Evolutionary conservation across 2,113 vertebrate genomes (phyloP), one percentile per base, ranked within the genome.

Genomic region (Phylloscopus whistleri): DNA sequence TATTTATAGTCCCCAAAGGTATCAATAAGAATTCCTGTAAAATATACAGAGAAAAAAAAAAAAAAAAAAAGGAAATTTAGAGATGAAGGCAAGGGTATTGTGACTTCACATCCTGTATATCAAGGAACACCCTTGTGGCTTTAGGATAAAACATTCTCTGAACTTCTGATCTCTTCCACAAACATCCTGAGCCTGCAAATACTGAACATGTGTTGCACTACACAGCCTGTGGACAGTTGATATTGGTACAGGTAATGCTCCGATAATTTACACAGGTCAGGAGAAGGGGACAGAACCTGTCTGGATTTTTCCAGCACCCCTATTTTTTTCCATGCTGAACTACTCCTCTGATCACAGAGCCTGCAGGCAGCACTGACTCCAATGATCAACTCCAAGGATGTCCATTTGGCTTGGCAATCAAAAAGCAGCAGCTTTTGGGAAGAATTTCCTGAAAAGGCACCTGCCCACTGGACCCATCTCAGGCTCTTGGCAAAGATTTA

Each of bases 1-100:
- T 98, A 98, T 74, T 96, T 98, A 92, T 98, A 98, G 94, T 98
- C 97, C 2, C 91, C 97, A 46, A 96, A 98, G 76, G 96, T 60
- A 96, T 98, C 98, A 23, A 98, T 98, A 86, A 98, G 95, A 18
- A 97, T 96, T 72, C 98, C 98, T 99, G 93, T 37, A 88, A 87
- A 91, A 92, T 18, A 93, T 5, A 52, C 11, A 68, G 77, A 83
- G 81, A 74, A 48, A 62, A 21, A 16, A 81, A 84, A 84, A 84
- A 74, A 49, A 64, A 24, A 16, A 46, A 7, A 21, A 43, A 15
- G 9, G 7, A n/a, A 63, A 59, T 49, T 93, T 87, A 92, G 69
- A 81, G 62, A 48, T 53, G 17, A 90, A 74, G 41, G 41, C 18
- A 74, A 52, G 27, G 44, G 48, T 46, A 60, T 26, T 49, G 10